Base-by-base conservation (phyloP, 2,888 invertebrate genomes). In the Oxystoma pomonae region DNA sequence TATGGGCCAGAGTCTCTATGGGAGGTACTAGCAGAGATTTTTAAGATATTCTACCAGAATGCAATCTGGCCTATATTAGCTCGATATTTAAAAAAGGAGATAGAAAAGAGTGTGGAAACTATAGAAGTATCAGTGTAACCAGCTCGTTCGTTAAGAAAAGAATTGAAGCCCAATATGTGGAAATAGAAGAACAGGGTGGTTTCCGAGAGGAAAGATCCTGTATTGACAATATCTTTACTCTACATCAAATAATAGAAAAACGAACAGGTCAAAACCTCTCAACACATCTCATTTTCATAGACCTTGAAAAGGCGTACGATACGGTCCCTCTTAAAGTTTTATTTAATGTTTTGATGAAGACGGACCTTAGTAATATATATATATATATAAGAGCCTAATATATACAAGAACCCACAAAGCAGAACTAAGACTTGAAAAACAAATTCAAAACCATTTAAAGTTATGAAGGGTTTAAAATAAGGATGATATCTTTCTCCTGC, bases 191-290 rank as follows among this genome's bases (percentile, higher is more conserved):
- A 9, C 57, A 57, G 20, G 20, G 16, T 20, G 57, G 57, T 12
- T 57, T 57, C 19, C 57, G 20, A 57, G 19, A 5, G 16, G 16
- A 20, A 20, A 18, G 57, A 57, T 16, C 20, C 9, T 57, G 57
- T 57, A 16, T 57, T 17, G 20, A 57, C 7, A 20, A 57, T 57
- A 57, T 9, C 20, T 57, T 20, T 20, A 12, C 21, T n/a, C 19
- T 57, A 20, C n/a, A 57, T 16, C 57, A 57, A 20, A 7, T 57
- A 9, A 20, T 57, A 20, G 57, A 57, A 57, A 57, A 57, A 20
- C 16, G 57, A 57, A 20, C 9, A n/a, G 57, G 19, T 5, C 16
- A 20, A 9, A 57, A 57, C 19, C 16, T 57, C 16, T 16, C n/a
- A n/a, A 12, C 57, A 7, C 57, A 18, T 57, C 16, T 57, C 9